These are phyloP conservation scores for Diorhabda elongata DNA, from an alignment of 1,140 invertebrate species.

Conservation along the genomic window DNA sequence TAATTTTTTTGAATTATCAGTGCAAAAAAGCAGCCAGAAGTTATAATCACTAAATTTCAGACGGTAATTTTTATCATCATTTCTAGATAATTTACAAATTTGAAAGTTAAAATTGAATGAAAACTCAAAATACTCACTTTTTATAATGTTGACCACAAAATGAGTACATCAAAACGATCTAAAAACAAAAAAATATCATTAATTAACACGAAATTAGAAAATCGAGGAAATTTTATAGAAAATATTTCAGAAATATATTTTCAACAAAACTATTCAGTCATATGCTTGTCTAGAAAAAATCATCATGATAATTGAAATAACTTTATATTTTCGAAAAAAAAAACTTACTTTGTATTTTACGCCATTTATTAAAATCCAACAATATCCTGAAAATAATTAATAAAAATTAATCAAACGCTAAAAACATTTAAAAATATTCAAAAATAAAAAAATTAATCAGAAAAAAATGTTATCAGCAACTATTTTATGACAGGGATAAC, in stretches of 20 bases:
- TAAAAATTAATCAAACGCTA: neutral
- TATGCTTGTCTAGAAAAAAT: conserved; percentile 16
- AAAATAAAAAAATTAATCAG: neutral
- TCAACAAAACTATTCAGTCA: conserved; percentile 12
- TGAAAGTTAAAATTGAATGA: neutral
- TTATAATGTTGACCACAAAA: neutral
- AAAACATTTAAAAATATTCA: neutral
- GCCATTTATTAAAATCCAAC: neutral
- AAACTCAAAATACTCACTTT: neutral
- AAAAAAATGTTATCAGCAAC: neutral
- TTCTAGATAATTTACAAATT: neutral
- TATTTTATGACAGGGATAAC: conserved; percentile 3
- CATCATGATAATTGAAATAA: conserved; percentile 10
- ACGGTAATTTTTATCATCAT: conserved; percentile 19
- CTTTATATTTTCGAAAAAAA: neutral
- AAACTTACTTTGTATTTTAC: neutral
- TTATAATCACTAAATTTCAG: conserved; percentile 11
- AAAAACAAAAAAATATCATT: neutral
- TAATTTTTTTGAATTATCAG: neutral
- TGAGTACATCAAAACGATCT: neutral
- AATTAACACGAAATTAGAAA: neutral
- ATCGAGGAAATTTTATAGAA: neutral
- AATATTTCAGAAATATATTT: neutral
- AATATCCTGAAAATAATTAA: neutral
- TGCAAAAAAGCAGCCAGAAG: conserved; percentile 10